phyloP scores from a whole-genome alignment of 92 coral and sea anemone species.

The Plumapathes pennacea region DNA sequence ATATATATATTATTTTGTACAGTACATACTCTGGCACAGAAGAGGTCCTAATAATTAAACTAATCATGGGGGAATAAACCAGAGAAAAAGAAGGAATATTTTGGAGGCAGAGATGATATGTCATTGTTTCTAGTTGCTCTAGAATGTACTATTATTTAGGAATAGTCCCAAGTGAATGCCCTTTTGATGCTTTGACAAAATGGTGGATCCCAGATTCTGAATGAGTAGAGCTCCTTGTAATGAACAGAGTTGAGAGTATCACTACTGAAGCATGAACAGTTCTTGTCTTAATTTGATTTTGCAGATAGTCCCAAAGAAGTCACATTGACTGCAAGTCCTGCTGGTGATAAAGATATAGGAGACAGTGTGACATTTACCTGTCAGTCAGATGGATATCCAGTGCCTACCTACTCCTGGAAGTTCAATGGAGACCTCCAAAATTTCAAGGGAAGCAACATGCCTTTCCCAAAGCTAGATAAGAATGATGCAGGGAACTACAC shows the following conservation, averaged over 20 bases:
- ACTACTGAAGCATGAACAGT: constrained; percentile 41
- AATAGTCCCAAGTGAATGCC: no score
- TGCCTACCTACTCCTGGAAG: constrained; percentile 45
- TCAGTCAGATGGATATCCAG: constrained; percentile 63
- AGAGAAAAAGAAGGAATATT: no score
- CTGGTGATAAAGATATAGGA: neutral
- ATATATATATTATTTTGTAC: no score
- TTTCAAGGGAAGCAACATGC: neutral
- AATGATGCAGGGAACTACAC: constrained; percentile 67
- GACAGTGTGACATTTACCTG: constrained; percentile 40
- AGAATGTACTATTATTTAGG: no score
- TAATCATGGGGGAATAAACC: no score
- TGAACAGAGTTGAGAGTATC: no score
- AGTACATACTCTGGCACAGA: no score
- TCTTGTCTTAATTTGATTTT: constrained; percentile 6
- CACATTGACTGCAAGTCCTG: constrained; percentile 10
- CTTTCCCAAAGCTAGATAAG: neutral
- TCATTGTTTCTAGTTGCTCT: no score
- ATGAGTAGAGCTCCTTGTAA: neutral
- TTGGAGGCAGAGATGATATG: no score
- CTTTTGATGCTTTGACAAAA: neutral
- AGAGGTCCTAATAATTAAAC: no score
- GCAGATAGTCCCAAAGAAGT: constrained; percentile 60
- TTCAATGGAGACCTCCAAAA: constrained; percentile 18
- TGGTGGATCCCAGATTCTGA: neutral